A percentile compares a stretch with the other conserved stretches of the same genome.
Evolutionary conservation across 2,797 vertebrate genomes (phyloP).

Genomic region (Ctenochaetus hawaiiensis): DNA sequence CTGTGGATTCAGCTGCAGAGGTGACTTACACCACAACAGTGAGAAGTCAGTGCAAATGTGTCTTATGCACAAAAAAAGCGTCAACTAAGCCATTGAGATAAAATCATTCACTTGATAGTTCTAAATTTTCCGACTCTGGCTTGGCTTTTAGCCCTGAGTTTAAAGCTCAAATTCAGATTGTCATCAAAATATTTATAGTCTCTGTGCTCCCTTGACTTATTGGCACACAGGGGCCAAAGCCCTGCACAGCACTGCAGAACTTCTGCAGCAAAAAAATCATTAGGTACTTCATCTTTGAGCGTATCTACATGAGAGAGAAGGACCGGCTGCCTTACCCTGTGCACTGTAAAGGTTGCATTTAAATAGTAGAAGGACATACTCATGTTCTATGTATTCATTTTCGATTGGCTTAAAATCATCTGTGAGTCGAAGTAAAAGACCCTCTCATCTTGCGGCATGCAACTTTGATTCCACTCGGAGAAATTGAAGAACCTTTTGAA

Average conservation of each 20-base stretch:
- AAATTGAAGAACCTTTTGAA: conserved; percentile 58
- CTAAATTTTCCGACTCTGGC: conserved; percentile 2
- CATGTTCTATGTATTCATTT: conserved; percentile 33
- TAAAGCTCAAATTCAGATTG: conserved; percentile 30
- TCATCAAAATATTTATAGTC: conserved; percentile 37
- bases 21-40: not conserved
- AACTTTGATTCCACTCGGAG: conserved; percentile 59
- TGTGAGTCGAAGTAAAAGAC: conserved; percentile 27
- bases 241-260: conserved; percentile 25
- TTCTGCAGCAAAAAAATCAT: conserved; percentile 12
- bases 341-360: conserved; percentile 42
- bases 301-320: conserved; percentile 36
- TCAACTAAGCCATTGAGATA: not conserved
- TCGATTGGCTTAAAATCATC: conserved; percentile 46
- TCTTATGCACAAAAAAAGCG: not conserved
- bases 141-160: not conserved
- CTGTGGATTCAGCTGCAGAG: not conserved
- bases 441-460: conserved; percentile 19
- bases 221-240: conserved; percentile 24
- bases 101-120: conserved; percentile 5
- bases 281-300: conserved; percentile 21
- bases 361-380: conserved; percentile 44
- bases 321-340: conserved; percentile 2
- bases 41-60: not conserved
- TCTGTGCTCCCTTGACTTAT: conserved; percentile 28